Evolutionary conservation across 2,888 invertebrate genomes (phyloP), one percentile per base, ranked within the genome.

Genomic region (Brachyptera risi): DNA sequence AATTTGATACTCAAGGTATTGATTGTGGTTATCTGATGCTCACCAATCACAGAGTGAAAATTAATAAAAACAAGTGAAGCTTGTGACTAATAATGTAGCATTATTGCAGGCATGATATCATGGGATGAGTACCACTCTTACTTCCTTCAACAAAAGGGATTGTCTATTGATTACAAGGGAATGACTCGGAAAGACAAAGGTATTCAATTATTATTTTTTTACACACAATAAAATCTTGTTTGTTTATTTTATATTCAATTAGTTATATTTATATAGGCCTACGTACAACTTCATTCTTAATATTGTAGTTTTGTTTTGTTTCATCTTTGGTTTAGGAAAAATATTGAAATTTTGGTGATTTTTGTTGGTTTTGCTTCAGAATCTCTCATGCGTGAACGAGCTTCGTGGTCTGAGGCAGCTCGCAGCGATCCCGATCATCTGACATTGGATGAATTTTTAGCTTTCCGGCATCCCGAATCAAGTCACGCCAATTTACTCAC

Each of bases 391-490:
- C 77, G 85, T 58, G 89, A 90, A 70, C 84, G 87, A 74, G 90
- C 90, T 0, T 79, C 83, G 3, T 91, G 90, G 90, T 81, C 85
- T 58, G 90, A 90, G 73, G 88, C 89, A 1, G 86, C 87, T 0
- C 79, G 82, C 66, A 85, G 85, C 13, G 85, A 88, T 73, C 86
- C 90, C 1, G 88, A 89, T 59, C 82, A 83, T 38, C 76, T 91
- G 50, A 86, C 87, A 2, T 78, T 88, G 21, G 86, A 88, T 67
- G 91, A 91, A 73, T 90, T 90, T 73, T 75, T 90, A 64, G 84
- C 87, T 1, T 91, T 92, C 72, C 83, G 88, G 1, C 92, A 92
- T 76, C 92, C 92, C 0, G 92, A 92, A 74, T 89, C 89, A 51
- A 86, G 85, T 70, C 81, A 83, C 40, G 79, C 83, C 3, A 85